A percentile compares a stretch with the other conserved stretches of the same genome.
These are phyloP conservation scores for Nephila pilipes DNA, from an alignment of 1,140 invertebrate genomes.

Conservation along the genomic window DNA sequence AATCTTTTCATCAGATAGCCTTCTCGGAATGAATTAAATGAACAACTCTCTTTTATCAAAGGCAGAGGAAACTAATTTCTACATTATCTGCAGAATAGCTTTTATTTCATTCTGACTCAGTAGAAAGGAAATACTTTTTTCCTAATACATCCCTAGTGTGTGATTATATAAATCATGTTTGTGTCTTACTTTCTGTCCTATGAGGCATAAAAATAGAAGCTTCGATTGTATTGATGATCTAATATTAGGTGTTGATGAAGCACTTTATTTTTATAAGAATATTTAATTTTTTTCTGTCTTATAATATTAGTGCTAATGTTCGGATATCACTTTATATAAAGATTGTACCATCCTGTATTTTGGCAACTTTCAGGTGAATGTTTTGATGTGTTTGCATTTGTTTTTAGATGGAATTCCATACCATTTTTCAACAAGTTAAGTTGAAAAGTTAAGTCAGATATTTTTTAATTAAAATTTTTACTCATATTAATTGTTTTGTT, in stretches of 20 bases:
- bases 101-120: neutral
- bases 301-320: too few relatives aligned
- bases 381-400: too few relatives aligned
- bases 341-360: too few relatives aligned
- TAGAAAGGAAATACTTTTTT: neutral
- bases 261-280: too few relatives aligned
- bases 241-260: neutral
- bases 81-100: neutral
- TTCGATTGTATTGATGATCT: neutral
- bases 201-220: neutral
- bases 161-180: neutral
- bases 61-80: neutral
- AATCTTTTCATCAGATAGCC: neutral
- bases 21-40: neutral
- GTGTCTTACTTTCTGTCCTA: neutral
- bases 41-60: slow-evolving; percentile 11
- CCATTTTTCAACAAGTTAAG: too few relatives aligned
- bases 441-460: too few relatives aligned
- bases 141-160: neutral
- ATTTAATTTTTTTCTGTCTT: too few relatives aligned
- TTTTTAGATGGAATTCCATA: too few relatives aligned
- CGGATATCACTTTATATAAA: too few relatives aligned
- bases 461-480: too few relatives aligned
- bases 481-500: too few relatives aligned
- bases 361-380: too few relatives aligned